phyloP scores from a whole-genome alignment of 2,113 vertebrate species.

The Motacilla alba region DNA sequence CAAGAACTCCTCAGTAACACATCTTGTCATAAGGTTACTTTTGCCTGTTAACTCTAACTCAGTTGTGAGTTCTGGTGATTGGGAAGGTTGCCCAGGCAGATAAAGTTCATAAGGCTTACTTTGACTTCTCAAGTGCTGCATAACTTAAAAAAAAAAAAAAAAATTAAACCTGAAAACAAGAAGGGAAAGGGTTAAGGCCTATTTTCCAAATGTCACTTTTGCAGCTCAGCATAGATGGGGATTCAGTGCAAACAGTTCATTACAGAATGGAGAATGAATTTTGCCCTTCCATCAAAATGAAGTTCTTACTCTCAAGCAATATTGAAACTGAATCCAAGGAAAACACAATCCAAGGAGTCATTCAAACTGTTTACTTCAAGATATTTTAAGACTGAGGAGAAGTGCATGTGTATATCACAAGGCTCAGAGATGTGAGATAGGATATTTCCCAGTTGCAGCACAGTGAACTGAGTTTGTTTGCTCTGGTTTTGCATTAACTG shows the following conservation, averaged over 20 bases:
- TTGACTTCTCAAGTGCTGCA: neutral
- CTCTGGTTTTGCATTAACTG: slow-evolving; percentile 40
- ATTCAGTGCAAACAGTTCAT: neutral
- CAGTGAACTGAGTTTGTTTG: neutral
- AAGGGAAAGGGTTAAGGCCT: neutral
- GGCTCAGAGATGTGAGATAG: neutral
- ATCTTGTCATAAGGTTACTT: neutral
- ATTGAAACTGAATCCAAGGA: neutral
- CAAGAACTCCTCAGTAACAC: neutral
- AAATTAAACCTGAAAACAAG: neutral
- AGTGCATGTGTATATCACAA: neutral
- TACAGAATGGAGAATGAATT: neutral
- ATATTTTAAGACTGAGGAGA: neutral
- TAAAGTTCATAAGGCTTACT: neutral
- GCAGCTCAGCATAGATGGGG: neutral
- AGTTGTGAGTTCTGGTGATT: neutral
- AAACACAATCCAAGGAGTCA: neutral
- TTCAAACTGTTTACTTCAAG: neutral
- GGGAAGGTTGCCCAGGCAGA: neutral
- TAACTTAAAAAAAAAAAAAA: neutral
- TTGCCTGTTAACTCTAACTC: neutral
- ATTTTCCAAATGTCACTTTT: neutral
- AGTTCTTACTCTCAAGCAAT: neutral
- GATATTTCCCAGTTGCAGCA: neutral
- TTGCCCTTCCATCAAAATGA: neutral